A percentile compares a stretch with the other conserved stretches of the same genome.
These are phyloP conservation scores for Volucella inflata DNA, from an alignment of 2,888 invertebrate species.

Conservation along the genomic window DNA sequence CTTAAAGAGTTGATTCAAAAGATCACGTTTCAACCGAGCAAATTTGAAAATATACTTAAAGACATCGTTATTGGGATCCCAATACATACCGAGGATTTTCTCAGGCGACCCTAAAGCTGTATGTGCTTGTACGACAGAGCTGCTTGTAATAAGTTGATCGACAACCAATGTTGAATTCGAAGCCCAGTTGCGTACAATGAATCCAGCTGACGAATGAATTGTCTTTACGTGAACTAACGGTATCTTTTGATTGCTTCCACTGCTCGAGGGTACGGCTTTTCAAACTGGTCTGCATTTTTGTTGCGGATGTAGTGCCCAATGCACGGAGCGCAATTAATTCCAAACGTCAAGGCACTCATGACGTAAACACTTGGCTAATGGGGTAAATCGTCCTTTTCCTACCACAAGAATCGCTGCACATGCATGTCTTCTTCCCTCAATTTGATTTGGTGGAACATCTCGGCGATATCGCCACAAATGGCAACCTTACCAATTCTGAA, in stretches of 20 bases:
- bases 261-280: constrained; percentile 72
- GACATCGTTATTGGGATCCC: constrained; percentile 51
- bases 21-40: constrained; percentile 50
- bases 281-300: constrained; percentile 37
- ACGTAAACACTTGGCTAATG: constrained; percentile 46
- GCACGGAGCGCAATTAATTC: constrained; percentile 56
- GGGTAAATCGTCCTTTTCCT: constrained; percentile 26
- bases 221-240: constrained; percentile 73
- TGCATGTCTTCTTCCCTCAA: constrained; percentile 58
- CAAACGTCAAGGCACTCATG: constrained; percentile 65
- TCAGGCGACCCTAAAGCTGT: constrained; percentile 11
- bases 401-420: constrained; percentile 61
- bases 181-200: constrained; percentile 69
- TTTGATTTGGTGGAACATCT: constrained; percentile 72
- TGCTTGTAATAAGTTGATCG: background rate
- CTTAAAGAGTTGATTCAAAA: constrained; percentile 44
- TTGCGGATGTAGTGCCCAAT: constrained; percentile 50
- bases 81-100: constrained; percentile 46
- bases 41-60: constrained; percentile 72
- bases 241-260: constrained; percentile 76
- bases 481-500: constrained; percentile 31
- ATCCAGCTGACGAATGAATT: constrained; percentile 19
- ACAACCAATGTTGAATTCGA: constrained; percentile 57
- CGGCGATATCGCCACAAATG: constrained; percentile 69
- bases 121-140: constrained; percentile 2